Evolutionary conservation across 92 coral and sea anemone species (phyloP).

Genomic region (Galaxea fascicularis): DNA sequence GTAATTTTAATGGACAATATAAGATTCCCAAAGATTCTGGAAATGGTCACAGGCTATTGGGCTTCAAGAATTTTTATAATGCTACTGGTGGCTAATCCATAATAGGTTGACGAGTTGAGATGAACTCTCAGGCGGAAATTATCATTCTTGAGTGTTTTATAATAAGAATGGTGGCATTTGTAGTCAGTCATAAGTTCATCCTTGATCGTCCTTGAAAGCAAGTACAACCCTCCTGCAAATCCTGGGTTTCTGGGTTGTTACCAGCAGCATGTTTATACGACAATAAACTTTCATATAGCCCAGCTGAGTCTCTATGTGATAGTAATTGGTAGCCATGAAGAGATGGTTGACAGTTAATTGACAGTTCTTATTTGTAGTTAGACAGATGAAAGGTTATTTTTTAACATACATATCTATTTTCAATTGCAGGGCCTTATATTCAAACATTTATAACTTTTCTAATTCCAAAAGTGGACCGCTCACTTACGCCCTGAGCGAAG

Average conservation of each 20-base stretch:
- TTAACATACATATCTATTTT: not conserved
- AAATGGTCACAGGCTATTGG: not conserved
- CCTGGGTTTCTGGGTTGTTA: too few relatives aligned
- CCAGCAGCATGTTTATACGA: too few relatives aligned
- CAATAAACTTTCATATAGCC: too few relatives aligned
- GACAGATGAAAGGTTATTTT: not conserved
- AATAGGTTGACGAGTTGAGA: not conserved
- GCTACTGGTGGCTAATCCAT: too few relatives aligned
- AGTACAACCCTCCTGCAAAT: too few relatives aligned
- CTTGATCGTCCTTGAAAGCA: too few relatives aligned
- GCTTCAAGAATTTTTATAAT: not conserved
- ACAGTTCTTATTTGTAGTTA: not conserved
- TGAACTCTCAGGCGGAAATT: too few relatives aligned
- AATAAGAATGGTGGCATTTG: too few relatives aligned
- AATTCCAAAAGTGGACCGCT: not conserved
- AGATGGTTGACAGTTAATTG: not conserved
- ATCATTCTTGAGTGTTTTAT: too few relatives aligned
- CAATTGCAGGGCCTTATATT: not conserved
- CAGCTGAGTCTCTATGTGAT: too few relatives aligned
- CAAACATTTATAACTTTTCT: not conserved
- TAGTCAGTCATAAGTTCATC: too few relatives aligned
- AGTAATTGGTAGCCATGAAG: not conserved
- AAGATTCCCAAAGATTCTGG: constrained; percentile 7
- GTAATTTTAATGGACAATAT: not conserved
- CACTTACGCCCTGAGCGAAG: not conserved